A percentile compares a stretch with the other conserved stretches of the same genome.
Evolutionary conservation across 2,888 invertebrate genomes (phyloP).

Genomic region (Serrognathus titanus): DNA sequence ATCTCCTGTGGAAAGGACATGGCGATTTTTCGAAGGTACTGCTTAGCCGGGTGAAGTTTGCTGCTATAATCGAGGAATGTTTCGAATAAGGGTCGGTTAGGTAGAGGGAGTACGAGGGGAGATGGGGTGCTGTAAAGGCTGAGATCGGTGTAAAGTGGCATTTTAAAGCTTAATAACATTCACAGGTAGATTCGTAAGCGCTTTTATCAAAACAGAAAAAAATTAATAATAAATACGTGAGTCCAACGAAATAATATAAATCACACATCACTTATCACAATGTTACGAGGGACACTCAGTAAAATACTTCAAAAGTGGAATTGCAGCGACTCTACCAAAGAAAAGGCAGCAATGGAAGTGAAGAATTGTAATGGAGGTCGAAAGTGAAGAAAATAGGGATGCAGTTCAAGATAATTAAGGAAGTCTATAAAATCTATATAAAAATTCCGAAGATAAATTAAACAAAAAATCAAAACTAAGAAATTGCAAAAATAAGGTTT

Average conservation of each 20-base stretch:
- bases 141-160: slow-evolving; percentile 67
- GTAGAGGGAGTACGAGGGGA: slow-evolving; percentile 54
- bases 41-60: slow-evolving; percentile 37
- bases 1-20: slow-evolving; percentile 49
- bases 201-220: not conserved
- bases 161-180: slow-evolving; percentile 32
- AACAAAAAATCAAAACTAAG: too few species aligned
- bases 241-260: not conserved
- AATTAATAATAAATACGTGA: not conserved
- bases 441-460: too few species aligned
- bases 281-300: too few species aligned
- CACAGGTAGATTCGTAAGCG: not conserved
- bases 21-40: slow-evolving; percentile 34
- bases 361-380: too few species aligned
- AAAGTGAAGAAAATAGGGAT: too few species aligned
- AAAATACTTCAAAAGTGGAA: too few species aligned
- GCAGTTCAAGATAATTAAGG: too few species aligned
- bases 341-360: too few species aligned
- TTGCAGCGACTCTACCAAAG: too few species aligned
- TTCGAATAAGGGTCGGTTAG: slow-evolving; percentile 56
- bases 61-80: slow-evolving; percentile 45
- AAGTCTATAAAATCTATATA: too few species aligned
- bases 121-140: slow-evolving; percentile 57
- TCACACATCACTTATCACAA: not conserved
- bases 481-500: too few species aligned